These are phyloP conservation scores for Oligia fasciuncula DNA, from an alignment of 2,888 invertebrate species.

Conservation along the genomic window DNA sequence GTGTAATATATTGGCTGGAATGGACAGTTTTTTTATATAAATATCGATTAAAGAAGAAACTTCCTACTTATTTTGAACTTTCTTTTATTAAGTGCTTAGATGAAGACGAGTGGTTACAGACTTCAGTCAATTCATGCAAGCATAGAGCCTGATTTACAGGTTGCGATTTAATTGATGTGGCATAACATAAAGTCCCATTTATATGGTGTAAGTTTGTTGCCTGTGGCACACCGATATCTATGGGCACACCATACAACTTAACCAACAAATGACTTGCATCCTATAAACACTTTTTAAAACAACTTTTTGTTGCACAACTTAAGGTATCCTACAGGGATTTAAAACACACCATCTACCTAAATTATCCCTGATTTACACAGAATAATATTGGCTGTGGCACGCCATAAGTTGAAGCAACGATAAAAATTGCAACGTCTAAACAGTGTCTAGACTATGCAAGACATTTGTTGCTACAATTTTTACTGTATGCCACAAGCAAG, in stretches of 20 bases:
- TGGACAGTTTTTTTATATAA: neutral
- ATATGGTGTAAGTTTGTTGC: neutral
- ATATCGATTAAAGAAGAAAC: neutral
- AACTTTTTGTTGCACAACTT: neutral
- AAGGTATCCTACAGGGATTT: neutral
- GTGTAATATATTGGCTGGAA: slow-evolving; percentile 21
- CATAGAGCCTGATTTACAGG: no score
- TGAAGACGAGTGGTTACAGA: slow-evolving; percentile 21
- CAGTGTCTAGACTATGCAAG: neutral
- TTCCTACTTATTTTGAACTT: slow-evolving; percentile 1
- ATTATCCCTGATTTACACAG: no score
- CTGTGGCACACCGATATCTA: neutral
- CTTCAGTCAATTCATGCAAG: neutral
- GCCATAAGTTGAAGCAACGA: no score
- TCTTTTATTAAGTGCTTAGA: slow-evolving; percentile 5
- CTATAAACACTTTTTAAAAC: neutral
- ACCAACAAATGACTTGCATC: neutral
- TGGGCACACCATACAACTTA: neutral
- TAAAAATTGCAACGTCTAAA: no score
- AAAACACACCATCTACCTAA: no score
- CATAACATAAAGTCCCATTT: neutral
- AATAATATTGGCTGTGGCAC: no score
- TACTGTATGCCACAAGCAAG: neutral
- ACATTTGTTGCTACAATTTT: neutral
- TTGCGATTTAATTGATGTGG: neutral